phyloP scores from a whole-genome alignment of 2,797 vertebrate genomes.

The Acanthurus leucopareius region DNA sequence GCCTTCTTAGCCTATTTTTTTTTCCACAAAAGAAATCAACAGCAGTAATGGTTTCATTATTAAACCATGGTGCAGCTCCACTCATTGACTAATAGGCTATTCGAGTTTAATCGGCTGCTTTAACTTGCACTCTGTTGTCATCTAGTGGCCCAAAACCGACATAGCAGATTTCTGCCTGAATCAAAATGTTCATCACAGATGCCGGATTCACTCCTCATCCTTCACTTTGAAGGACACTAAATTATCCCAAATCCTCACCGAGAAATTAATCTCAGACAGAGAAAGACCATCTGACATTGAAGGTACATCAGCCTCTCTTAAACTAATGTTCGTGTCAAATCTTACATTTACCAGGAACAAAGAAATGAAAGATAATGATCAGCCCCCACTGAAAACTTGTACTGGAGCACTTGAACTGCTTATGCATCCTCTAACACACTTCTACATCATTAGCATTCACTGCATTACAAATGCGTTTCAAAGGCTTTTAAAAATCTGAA shows the following conservation, averaged over 20 bases:
- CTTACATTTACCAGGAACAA: neutral
- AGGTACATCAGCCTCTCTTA: neutral
- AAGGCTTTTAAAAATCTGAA: constrained; percentile 1
- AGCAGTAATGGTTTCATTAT: constrained; percentile 70
- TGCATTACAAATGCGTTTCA: constrained; percentile 4
- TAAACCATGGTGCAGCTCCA: constrained; percentile 58
- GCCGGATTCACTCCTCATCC: constrained; percentile 10
- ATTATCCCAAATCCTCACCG: constrained; percentile 9
- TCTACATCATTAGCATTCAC: constrained; percentile 28
- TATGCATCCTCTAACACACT: constrained; percentile 12
- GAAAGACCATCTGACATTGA: neutral
- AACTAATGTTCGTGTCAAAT: neutral
- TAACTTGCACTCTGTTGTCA: constrained; percentile 77
- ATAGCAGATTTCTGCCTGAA: constrained; percentile 41
- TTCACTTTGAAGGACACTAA: constrained; percentile 21
- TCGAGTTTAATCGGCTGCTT: constrained; percentile 61
- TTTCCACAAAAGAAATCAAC: constrained; percentile 53
- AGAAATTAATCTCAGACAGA: neutral
- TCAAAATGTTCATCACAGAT: constrained; percentile 31
- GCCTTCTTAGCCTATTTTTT: constrained; percentile 42
- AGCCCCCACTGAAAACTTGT: neutral
- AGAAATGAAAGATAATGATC: constrained; percentile 5
- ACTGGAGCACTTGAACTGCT: neutral
- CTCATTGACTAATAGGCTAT: constrained; percentile 58
- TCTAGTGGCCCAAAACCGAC: constrained; percentile 67